Base-by-base conservation (phyloP, 2,888 invertebrate genomes). In the Conistra vaccinii region DNA sequence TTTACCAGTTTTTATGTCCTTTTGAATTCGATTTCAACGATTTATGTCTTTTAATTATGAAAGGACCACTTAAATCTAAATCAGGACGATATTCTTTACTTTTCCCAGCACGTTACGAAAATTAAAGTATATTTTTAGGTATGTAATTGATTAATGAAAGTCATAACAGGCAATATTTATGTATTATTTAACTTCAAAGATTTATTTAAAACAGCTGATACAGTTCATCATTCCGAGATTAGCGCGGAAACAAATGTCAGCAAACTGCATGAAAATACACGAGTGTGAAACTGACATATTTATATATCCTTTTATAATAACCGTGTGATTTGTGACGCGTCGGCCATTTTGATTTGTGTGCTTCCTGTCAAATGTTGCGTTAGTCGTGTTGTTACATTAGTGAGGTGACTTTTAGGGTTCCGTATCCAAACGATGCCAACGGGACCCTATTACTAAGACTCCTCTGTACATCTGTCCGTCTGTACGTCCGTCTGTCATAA, bases 291-390 rank as follows among this genome's bases (percentile, higher is more conserved):
- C 61, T 67, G 81, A 84, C 80, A 80, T 80, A 71, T 85, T 85
- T 86, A 86, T 83, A 83, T 65, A 83, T 81, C 79, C 76, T 78
- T 76, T 79, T 80, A 74, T 69, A 84, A 79, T 79, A 80, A 78
- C 85, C 53, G 65, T 32, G 60, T 79, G 80, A 86, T 83, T 85
- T 86, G 85, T 69, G 72, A 67, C 39, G 65, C 60, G 17, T 17
- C 51, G 10, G 62, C 60, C 73, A 69, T 75, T 76, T 72, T 84
- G 81, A 84, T 84, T 76, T 81, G 78, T 73, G 58, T 68, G 48
- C 53, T 80, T 75, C 68, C 75, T 61, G 70, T 70, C 62, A 80
- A 70, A 73, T 69, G 45, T 35, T 58, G 42, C 39, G 53, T 55
- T 67, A 55, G n/a, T 53, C 17, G 48, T 66, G 53, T 61, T 70